Conservation (phyloP, 1,140 invertebrate genomes). For the Anagrus nilaparvatae region DNA sequence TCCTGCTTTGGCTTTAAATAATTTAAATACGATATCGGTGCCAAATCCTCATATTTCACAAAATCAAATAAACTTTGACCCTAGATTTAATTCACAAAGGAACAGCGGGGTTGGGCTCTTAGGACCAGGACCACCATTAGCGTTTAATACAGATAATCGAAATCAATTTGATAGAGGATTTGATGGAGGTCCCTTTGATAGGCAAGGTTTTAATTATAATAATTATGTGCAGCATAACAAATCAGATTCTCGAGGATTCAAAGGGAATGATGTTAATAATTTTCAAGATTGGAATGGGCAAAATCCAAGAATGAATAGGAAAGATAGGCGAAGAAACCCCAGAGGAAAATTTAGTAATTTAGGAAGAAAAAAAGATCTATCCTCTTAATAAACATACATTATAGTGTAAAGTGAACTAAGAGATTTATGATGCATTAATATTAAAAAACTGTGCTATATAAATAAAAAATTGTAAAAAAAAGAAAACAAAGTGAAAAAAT, state of each 20-base stretch:
- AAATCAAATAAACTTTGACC: slow-evolving; percentile 32
- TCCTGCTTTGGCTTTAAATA: too few species aligned
- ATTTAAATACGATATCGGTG: too few species aligned
- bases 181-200: slow-evolving; percentile 19
- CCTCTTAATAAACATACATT: slow-evolving; percentile 2
- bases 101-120: slow-evolving; percentile 35
- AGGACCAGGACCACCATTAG: slow-evolving; percentile 29
- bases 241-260: slow-evolving; percentile 22
- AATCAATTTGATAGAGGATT: slow-evolving; percentile 27
- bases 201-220: too few species aligned
- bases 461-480: too few species aligned
- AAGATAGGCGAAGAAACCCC: slow-evolving; percentile 10
- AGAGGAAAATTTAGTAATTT: slow-evolving; percentile 13
- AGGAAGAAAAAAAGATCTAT: slow-evolving; percentile 10
- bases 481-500: too few species aligned
- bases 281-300: slow-evolving; percentile 14
- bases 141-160: slow-evolving; percentile 21
- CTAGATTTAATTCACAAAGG: slow-evolving; percentile 28
- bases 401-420: not conserved
- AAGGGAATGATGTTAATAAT: too few species aligned
- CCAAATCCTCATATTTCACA: too few species aligned
- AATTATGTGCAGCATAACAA: slow-evolving; percentile 22
- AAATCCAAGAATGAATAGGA: slow-evolving; percentile 5
- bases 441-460: too few species aligned
- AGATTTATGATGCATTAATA: slow-evolving; percentile 14